A percentile compares a stretch with the other conserved stretches of the same genome.
Conservation (phyloP, 2,113 vertebrate genomes). For the Albula glossodonta region DNA sequence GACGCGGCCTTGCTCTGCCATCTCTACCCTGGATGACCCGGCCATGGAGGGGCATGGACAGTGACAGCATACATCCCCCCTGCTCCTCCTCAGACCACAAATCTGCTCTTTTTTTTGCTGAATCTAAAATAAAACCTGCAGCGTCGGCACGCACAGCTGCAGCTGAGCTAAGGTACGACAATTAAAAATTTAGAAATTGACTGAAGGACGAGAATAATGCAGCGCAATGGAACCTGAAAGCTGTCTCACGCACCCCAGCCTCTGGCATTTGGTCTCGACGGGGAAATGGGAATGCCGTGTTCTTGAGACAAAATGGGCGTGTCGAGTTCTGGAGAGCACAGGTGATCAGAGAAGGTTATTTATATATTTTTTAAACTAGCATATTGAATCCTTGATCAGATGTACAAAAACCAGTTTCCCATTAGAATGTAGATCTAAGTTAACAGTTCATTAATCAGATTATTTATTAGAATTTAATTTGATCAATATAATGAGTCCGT, state of each 20-base stretch:
- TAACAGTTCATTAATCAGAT: no score
- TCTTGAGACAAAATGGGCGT: no score
- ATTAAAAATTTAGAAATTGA: conserved; percentile 41
- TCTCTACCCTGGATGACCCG: conserved; percentile 4
- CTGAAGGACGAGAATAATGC: conserved; percentile 20
- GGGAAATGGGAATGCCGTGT: no score
- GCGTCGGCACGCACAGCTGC: conserved; percentile 42
- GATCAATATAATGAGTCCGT: no score
- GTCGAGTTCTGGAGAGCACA: background rate
- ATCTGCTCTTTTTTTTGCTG: conserved; percentile 32
- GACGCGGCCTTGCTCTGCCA: background rate
- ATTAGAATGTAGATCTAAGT: no score
- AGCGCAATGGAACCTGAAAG: background rate
- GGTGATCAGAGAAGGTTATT: background rate
- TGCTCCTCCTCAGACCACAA: background rate
- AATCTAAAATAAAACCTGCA: conserved; percentile 39
- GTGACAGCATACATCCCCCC: background rate
- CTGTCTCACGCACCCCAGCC: conserved; percentile 1
- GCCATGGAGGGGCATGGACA: conserved; percentile 17
- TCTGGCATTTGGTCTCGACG: background rate
- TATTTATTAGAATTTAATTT: no score
- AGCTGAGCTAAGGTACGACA: conserved; percentile 28
- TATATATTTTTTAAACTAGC: background rate
- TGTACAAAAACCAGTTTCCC: no score
- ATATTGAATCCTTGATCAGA: background rate